Evolutionary conservation across 2,888 invertebrate genomes (phyloP), one percentile per base, ranked within the genome.

Genomic region (Aplocera efformata): DNA sequence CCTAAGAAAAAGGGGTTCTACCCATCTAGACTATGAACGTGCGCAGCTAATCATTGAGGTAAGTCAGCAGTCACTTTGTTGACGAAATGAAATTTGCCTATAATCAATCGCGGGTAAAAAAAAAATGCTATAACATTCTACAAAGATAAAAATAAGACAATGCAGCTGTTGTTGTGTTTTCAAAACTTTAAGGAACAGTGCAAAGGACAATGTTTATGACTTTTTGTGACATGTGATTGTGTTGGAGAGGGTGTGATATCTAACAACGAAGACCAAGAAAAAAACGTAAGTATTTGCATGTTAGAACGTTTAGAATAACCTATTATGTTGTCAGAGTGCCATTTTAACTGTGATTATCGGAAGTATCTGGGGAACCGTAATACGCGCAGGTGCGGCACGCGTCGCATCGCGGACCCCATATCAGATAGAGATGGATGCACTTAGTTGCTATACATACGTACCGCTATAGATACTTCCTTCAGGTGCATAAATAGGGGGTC

Each of bases 141-240:
- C 31, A 43, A 26, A 38, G 7, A 6, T 21, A 53, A 49, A 58
- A 43, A 50, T 35, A 44, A 50, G 50, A 73, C 58, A 60, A 72
- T 74, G 73, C 57, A 64, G 60, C 56, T 59, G 38, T 58, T 66
- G 42, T 56, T 49, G 51, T 67, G 63, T 45, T 47, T 30, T 37
- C 64, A 65, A 59, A 63, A 67, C 45, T 65, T 53, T 68, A 69
- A 68, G 76, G 76, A 66, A 67, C 70, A 70, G 52, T 62, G 53
- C 41, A 49, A 56, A 57, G 53, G 55, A 73, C 60, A 53, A 72
- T 79, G 79, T 60, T 63, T 55, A 51, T 56, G 60, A 38, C 50
- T 62, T 49, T 60, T 56, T 47, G 59, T 54, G 56, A 51, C 34
- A 23, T n/a, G 29, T 27, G 22, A 37, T n/a, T n/a, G 42, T 48